Base-by-base conservation (phyloP, 2,888 invertebrate species). In the Punctoribates punctum region DNA sequence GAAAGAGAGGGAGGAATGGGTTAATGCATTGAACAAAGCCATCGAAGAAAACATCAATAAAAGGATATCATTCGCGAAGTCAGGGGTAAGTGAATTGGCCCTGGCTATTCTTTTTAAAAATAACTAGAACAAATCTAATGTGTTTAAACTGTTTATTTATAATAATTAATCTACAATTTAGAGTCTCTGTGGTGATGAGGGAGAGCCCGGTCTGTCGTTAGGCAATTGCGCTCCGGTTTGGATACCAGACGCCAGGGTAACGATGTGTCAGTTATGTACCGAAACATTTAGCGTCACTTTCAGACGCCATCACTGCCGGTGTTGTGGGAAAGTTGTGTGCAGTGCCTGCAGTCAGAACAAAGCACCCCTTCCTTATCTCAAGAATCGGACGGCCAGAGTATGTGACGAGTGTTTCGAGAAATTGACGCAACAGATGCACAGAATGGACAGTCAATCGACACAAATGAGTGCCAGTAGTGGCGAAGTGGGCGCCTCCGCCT, bases 271-370 rank as follows among this genome's bases (percentile, higher is more conserved):
- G 85, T 83, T 87, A 38, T 90, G 89, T 82, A 87, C 87, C 15
- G 84, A 85, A 17, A 87, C 87, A 80, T 89, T 89, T 82, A 88
- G 88, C 1, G 85, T 89, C 15, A 87, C 88, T 79, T 88, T 88
- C 83, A 84, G 89, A 76, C 85, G 89, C 78, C 89, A 89, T 81
- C 89, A 89, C 82, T 90, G 89, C 81, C 83, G 89, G 79, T 87
- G 88, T 48, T 89, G 89, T 84, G 89, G 89, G 76, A 82, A 88
- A 88, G 88, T 89, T 76, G 87, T 89, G 25, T 89, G 89, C 81
- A 84, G 87, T 29, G 85, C 85, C 79, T 89, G 89, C 81, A 89
- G 88, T 2, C 85, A 85, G 51, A 85, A 86, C 80, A 84, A 85
- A 80, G 87, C 87, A 38, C 87, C 87, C 1, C 82, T 88, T 72